Evolutionary conservation across 2,888 invertebrate species (phyloP), one percentile per base, ranked within the genome.

Genomic region (Synergus laeviventris): DNA sequence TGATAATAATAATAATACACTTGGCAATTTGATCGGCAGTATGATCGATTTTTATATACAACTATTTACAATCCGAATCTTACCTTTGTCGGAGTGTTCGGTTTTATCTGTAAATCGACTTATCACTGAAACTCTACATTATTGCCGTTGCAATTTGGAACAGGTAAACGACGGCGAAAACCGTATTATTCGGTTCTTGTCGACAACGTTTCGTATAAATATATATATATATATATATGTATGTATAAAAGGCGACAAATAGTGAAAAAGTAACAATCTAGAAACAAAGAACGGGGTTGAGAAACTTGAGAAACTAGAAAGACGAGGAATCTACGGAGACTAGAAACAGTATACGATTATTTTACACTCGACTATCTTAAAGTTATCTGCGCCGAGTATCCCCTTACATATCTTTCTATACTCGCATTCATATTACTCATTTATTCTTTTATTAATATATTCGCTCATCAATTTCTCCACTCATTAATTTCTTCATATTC

Each of bases 11-110:
- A 86, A 88, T 86, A 85, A 82, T 89, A 89, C 87, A 88, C 81
- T 88, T 87, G 88, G 87, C 86, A 88, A 87, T 86, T 89, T 86
- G 81, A 85, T 89, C 86, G 86, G 87, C 86, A 82, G 81, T 87
- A 87, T 85, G 86, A 85, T 88, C 81, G 78, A 82, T 84, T 83
- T 80, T 79, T 89, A 89, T 89, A 78, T 89, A 90, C 89, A 89
- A 80, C 66, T 89, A 89, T 90, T 80, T 89, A 90, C 89, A 89
- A 79, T 79, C 79, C 24, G 70, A 45, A 14, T 49, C 70, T 70
- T 16, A 70, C 49, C n/a, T 70, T 49, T 5, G 12, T 1, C 11
- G 4, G 42, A 42, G 64, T 38, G 11, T 36, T 62, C 31, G 70
- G 45, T 70, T 70, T 45, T 70, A 31, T n/a, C 16, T 31, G 9